These are phyloP conservation scores for Otus sunia DNA, from an alignment of 2,113 vertebrate genomes.

Conservation along the genomic window DNA sequence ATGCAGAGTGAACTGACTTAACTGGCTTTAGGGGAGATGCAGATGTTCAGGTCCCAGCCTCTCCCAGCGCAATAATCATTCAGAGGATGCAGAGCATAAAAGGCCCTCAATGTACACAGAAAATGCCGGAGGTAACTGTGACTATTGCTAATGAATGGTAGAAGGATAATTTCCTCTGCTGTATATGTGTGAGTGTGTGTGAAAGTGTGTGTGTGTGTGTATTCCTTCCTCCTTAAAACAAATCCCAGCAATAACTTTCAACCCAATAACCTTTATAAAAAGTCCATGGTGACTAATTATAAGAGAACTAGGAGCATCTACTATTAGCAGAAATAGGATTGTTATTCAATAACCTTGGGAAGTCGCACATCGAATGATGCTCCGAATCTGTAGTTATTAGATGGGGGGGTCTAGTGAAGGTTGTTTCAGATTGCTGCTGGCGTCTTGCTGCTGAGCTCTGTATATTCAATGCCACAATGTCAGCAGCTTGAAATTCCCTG, in stretches of 20 bases:
- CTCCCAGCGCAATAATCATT: background rate
- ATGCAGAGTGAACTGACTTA: background rate
- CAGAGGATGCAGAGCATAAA: background rate
- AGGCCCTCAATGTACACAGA: background rate
- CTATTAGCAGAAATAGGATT: conserved; percentile 68
- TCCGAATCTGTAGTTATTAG: conserved; percentile 64
- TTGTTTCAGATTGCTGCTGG: conserved; percentile 63
- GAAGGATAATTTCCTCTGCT: conserved; percentile 62
- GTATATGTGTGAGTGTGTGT: background rate
- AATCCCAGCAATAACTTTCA: conserved; percentile 70
- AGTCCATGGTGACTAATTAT: conserved; percentile 78
- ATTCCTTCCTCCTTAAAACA: conserved; percentile 55
- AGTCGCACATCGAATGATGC: conserved; percentile 39
- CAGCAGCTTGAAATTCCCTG: conserved; percentile 70
- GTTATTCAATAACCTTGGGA: conserved; percentile 75
- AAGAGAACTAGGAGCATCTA: conserved; percentile 58
- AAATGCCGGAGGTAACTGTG: conserved; percentile 37
- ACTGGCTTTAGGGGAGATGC: background rate
- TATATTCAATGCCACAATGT: conserved; percentile 65
- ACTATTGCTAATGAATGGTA: conserved; percentile 49
- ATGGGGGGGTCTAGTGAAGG: conserved; percentile 15
- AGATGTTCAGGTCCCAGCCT: background rate
- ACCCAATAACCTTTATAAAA: conserved; percentile 71
- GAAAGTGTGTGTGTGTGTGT: background rate
- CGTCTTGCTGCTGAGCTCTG: conserved; percentile 64